Percentiles rank a stretch among this genome's conserved stretches.
Conservation (phyloP, 2,797 vertebrate genomes). For the Decapterus maruadsi region DNA sequence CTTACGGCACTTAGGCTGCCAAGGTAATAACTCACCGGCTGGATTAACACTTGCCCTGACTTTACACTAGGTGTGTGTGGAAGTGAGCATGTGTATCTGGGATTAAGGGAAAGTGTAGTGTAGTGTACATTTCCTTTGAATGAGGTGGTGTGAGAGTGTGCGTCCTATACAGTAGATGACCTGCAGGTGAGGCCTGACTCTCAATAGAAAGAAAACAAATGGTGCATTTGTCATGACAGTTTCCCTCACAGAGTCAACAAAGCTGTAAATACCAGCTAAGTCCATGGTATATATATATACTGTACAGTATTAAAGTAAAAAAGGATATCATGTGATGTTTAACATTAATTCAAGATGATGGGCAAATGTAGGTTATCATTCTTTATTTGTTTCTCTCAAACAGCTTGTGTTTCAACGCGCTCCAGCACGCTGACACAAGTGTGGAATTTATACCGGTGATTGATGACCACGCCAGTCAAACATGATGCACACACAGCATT, state of each 20-base stretch:
- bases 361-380: neutral
- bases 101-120: conserved; percentile 24
- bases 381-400: neutral
- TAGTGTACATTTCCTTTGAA: conserved; percentile 21
- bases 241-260: neutral
- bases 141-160: neutral
- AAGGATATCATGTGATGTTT: neutral
- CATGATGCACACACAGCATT: neutral
- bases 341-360: too few relatives aligned
- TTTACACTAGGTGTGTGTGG: conserved; percentile 28
- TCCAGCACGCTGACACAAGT: neutral
- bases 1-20: conserved; percentile 45
- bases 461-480: neutral
- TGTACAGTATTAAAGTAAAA: neutral
- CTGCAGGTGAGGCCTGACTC: neutral
- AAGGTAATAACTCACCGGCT: conserved; percentile 56
- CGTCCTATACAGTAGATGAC: neutral
- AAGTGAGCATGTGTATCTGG: conserved; percentile 55
- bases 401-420: neutral
- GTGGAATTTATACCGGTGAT: neutral
- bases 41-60: conserved; percentile 60
- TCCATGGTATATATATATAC: neutral
- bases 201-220: neutral
- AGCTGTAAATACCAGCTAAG: neutral
- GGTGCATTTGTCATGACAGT: neutral